A percentile compares a stretch with the other conserved stretches of the same genome.
phyloP scores from a whole-genome alignment of 2,113 vertebrate genomes.

The Cottus gobio region DNA sequence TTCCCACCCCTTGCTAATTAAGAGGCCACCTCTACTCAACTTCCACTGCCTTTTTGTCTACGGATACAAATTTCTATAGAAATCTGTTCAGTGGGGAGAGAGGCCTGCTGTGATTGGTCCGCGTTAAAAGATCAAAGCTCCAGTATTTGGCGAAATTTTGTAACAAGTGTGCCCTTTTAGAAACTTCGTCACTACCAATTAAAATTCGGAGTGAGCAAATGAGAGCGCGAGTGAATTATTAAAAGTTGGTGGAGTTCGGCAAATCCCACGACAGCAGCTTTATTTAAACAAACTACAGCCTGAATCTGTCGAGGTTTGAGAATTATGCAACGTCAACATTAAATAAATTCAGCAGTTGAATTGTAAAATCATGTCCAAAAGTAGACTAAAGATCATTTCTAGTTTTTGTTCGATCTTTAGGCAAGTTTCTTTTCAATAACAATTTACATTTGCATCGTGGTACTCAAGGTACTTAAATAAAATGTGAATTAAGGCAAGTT shows the following conservation, averaged over 20 bases:
- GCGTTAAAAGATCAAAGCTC: slow-evolving; percentile 46
- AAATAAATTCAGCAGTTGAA: not conserved
- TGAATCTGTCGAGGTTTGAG: not conserved
- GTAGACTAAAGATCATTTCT: not conserved
- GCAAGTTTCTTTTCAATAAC: not conserved
- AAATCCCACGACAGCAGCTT: not conserved
- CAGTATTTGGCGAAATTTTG: slow-evolving; percentile 46
- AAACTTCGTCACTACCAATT: slow-evolving; percentile 40
- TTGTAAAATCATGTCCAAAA: not conserved
- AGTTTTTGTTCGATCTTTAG: not conserved
- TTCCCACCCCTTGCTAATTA: slow-evolving; percentile 63
- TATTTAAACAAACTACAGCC: not conserved
- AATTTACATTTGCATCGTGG: not conserved
- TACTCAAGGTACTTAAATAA: not conserved
- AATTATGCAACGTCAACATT: not conserved
- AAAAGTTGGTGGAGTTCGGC: not conserved
- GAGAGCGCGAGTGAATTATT: not conserved
- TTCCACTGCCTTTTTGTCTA: slow-evolving; percentile 36
- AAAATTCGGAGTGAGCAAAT: slow-evolving; percentile 25
- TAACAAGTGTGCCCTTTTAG: slow-evolving; percentile 45
- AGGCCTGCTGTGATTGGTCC: slow-evolving; percentile 26
- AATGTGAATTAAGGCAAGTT: not conserved
- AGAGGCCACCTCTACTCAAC: slow-evolving; percentile 44
- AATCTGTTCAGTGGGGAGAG: slow-evolving; percentile 33
- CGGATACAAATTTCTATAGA: slow-evolving; percentile 30